A percentile compares a stretch with the other conserved stretches of the same genome.
phyloP scores from a whole-genome alignment of 2,797 vertebrate species.

The Staurois parvus region DNA sequence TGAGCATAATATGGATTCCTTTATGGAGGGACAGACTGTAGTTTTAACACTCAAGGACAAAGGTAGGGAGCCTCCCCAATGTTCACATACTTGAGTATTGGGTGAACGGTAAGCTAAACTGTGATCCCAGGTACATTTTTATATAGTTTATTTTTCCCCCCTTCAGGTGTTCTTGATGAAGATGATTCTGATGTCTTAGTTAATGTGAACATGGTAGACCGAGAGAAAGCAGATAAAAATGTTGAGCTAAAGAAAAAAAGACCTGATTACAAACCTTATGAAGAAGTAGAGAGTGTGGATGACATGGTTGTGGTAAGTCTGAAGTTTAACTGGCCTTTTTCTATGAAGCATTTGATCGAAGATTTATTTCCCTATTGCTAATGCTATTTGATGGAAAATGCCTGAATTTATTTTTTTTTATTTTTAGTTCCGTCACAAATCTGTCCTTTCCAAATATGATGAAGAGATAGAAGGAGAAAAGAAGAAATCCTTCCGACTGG shows the following conservation, averaged over 20 bases:
- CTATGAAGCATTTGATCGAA: not conserved
- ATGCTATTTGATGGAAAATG: not conserved
- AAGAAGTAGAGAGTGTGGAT: conserved; percentile 88
- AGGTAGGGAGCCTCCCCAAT: conserved; percentile 69
- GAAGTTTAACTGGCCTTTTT: not conserved
- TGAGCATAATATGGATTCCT: conserved; percentile 88
- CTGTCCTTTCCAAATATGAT: conserved; percentile 89
- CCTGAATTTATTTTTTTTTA: not conserved
- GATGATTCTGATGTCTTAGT: conserved; percentile 87
- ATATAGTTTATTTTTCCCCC: not conserved
- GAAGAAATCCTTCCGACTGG: conserved; percentile 87
- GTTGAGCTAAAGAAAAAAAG: conserved; percentile 90
- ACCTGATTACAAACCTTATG: conserved; percentile 88
- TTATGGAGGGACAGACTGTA: conserved; percentile 85
- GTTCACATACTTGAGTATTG: not conserved
- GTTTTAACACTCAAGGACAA: conserved; percentile 91
- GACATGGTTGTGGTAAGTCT: conserved; percentile 80
- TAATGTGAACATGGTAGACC: conserved; percentile 88
- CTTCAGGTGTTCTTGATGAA: conserved; percentile 84
- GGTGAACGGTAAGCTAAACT: not conserved
- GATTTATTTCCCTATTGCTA: too few species aligned
- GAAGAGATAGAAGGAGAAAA: conserved; percentile 93
- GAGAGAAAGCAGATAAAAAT: conserved; percentile 89
- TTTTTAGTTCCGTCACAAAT: conserved; percentile 76
- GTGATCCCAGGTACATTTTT: not conserved